Evolutionary conservation across 1,140 invertebrate genomes (phyloP), one percentile per base, ranked within the genome.

Genomic region (Phocides pigmalion): DNA sequence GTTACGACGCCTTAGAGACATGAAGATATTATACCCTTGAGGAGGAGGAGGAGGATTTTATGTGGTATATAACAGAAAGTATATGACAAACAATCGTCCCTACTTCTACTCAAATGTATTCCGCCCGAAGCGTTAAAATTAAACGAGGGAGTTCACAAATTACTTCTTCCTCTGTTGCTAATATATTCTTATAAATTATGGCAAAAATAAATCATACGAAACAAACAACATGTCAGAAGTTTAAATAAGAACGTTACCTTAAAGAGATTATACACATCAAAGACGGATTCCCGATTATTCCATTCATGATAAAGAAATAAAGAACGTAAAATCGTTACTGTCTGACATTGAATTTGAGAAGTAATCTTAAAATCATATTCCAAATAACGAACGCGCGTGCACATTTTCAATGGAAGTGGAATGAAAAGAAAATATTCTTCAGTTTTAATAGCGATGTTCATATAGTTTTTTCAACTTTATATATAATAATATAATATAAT

Each of bases 21-120:
- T 20, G 16, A 6, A 47, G 44, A 22, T 4, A 53, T 53, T 53
- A 39, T 12, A 39, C 50, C 50, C 50, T 5, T 9, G 32, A 39
- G 56, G 46, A 51, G 53, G 25, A 66, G 28, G 47, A 56, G 16
- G 42, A 19, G 20, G n/a, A n/a, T 41, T 14, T 2, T 16, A n/a
- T 56, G 41, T 50, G 41, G 65, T 70, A 74, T 80, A 70, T 69
- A 61, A 68, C 46, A 42, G 56, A 65, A 72, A 66, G 63, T 66
- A 74, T 78, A 74, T 76, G 78, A 70, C 69, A 67, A 71, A 64
- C 76, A 76, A 81, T 77, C 76, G 66, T 62, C 73, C 47, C 58
- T 70, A 70, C 70, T 72, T 72, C 70, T 58, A 74, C 73, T 73
- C 72, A 70, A 72, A 77, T 80, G 70, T 77, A 70, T 77, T 75